Evolutionary conservation across 2,113 vertebrate species (phyloP), one percentile per base, ranked within the genome.

Genomic region (Ophthalmolycus amberensis): DNA sequence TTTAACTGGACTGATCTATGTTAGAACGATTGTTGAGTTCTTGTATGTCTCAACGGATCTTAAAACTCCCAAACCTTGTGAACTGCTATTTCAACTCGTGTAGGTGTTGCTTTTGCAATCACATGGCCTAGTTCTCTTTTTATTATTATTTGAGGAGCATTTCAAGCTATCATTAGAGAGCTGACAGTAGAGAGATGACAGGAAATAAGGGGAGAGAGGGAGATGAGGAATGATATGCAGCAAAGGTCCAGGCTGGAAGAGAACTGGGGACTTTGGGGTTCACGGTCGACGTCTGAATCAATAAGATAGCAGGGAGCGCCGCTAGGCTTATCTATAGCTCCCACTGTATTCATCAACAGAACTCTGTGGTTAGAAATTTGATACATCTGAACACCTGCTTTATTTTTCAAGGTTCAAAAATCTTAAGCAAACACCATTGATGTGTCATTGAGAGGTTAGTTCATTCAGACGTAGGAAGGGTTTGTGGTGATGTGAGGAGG

Each of bases 81-180:
- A 76, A 52, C 65, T 14, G 9, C 9, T 56, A 7, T 44, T 54
- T 54, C 27, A 44, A 32, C 62, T 18, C 12, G 37, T 37, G 18
- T 38, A 44, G 46, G 37, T 46, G 20, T 59, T 71, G 50, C 16
- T 65, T 56, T 25, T 56, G n/a, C 22, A 63, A 29, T 29, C 34
- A 27, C 4, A 11, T 27, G 64, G 10, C n/a, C 32, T 48, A 10
- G 34, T 44, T 79, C n/a, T 58, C 68, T 34, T 25, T 63, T 14
- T 64, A 25, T 37, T 32, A 7, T 60, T 62, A 44, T 63, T 46
- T 40, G n/a, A 18, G 10, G 32, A 4, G 11, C 16, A 18, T 18
- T 54, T 81, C 38, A 25, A 73, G 63, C 46, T 75, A 32, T 69
- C 29, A 56, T 44, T 38, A 6, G 25, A 37, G 11, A 25, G 18